A percentile compares a stretch with the other conserved stretches of the same genome.
Conservation (phyloP, 2,888 invertebrate species). For the Gastrophysa polygoni region DNA sequence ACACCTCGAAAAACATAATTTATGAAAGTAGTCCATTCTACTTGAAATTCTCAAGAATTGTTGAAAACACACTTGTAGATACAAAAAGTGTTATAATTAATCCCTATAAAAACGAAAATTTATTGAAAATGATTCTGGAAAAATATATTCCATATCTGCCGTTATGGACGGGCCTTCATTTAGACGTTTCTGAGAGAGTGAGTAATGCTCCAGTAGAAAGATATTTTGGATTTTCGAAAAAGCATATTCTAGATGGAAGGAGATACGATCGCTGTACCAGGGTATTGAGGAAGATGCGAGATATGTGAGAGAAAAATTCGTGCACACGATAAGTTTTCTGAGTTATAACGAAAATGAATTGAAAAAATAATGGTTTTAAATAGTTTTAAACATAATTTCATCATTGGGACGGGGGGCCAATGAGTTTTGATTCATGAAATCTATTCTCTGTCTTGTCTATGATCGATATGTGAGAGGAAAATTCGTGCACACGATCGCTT, state of each 20-base stretch:
- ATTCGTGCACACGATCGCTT: too few relatives aligned
- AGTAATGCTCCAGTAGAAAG: conserved; percentile 10
- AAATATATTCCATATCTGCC: conserved; percentile 12
- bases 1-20: background rate
- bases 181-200: background rate
- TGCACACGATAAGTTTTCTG: too few relatives aligned
- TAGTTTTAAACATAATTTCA: too few relatives aligned
- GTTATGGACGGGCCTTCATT: background rate
- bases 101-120: conserved; percentile 1
- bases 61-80: too few relatives aligned
- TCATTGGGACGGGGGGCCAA: too few relatives aligned
- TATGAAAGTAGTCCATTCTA: background rate
- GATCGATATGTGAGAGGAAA: too few relatives aligned
- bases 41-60: conserved; percentile 1
- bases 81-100: too few relatives aligned
- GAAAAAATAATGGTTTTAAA: too few relatives aligned
- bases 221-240: conserved; percentile 2
- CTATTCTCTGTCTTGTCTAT: too few relatives aligned
- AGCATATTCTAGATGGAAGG: conserved; percentile 1
- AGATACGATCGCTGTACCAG: conserved; percentile 1
- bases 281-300: background rate
- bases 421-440: too few relatives aligned
- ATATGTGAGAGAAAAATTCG: too few relatives aligned
- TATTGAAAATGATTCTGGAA: conserved; percentile 3
- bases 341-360: too few relatives aligned